Evolutionary conservation across 2,797 vertebrate genomes (phyloP), one percentile per base, ranked within the genome.

Genomic region (Pseudotriccus pelzelni): DNA sequence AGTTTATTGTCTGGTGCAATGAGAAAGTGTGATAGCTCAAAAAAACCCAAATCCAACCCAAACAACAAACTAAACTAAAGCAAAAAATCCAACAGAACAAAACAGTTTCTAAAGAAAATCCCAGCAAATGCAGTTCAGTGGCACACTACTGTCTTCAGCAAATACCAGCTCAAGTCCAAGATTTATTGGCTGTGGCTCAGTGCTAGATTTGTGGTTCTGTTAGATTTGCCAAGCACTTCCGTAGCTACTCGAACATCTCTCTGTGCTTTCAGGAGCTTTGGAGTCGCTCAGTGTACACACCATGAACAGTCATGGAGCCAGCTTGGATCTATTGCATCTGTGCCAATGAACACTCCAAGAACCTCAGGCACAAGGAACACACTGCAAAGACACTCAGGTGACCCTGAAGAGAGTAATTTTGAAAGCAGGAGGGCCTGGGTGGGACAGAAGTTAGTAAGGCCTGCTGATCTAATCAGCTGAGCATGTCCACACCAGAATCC

Each of bases 161-260:
- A 91, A 87, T 46, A 70, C 72, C 78, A 92, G 63, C 39, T 92
- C n/a, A 59, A 66, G 59, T 41, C 58, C 69, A 76, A 47, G 50
- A 23, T 86, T 80, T 78, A 79, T 34, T 72, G 23, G 58, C 49
- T 78, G 49, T 58, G 43, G 32, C 50, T 89, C 67, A 82, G 63
- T 0, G 0, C 36, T 80, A 60, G 19, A 62, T 62, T 41, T 62
- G 59, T 62, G 27, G 46, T 72, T 90, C 49, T 91, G 85, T 50
- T 68, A 44, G 30, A 74, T 66, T 72, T 89, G 73, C n/a, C n/a
- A 15, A 52, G 28, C 17, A 41, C 32, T 63, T 68, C 46, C 12
- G 16, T 10, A 74, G 62, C 56, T 64, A 62, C 36, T 30, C 1
- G 0, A 69, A 68, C 11, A 27, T n/a, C 22, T 28, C 20, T 20